phyloP scores from a whole-genome alignment of 2,797 vertebrate genomes.

The Gastrophryne carolinensis region DNA sequence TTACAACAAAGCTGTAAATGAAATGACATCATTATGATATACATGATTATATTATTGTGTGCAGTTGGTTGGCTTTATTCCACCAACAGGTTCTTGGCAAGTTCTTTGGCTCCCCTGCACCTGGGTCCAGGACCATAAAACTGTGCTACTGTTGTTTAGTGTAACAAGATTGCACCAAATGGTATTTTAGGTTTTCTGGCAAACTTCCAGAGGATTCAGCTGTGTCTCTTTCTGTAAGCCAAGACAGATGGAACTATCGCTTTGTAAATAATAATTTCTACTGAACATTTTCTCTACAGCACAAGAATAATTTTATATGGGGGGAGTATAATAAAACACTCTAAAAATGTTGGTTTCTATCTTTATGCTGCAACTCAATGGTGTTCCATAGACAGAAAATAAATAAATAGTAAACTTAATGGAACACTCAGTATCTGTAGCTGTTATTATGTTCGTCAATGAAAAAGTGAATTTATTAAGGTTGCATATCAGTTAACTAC shows the following conservation, averaged over 20 bases:
- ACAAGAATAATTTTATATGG: neutral
- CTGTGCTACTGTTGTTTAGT: neutral
- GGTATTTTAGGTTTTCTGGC: neutral
- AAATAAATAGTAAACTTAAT: conserved; percentile 36
- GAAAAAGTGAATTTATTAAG: conserved; percentile 35
- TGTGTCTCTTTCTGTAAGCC: neutral
- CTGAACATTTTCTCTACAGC: conserved; percentile 2
- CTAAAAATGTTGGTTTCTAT: neutral
- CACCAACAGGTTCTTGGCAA: neutral
- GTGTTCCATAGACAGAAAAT: conserved; percentile 30
- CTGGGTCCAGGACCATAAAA: neutral
- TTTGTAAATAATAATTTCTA: conserved; percentile 9
- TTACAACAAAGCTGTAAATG: too few species aligned
- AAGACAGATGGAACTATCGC: neutral
- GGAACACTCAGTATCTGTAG: conserved; percentile 27
- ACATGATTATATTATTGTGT: too few species aligned
- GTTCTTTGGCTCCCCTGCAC: neutral
- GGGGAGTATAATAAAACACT: conserved; percentile 14
- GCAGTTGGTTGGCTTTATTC: neutral
- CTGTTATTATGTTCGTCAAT: conserved; percentile 24
- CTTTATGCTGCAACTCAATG: conserved; percentile 2
- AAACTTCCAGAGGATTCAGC: neutral
- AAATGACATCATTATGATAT: neutral
- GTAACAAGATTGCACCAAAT: neutral
- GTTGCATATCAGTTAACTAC: conserved; percentile 34